Base-by-base conservation (phyloP, 2,113 vertebrate species). In the Mobula birostris region DNA sequence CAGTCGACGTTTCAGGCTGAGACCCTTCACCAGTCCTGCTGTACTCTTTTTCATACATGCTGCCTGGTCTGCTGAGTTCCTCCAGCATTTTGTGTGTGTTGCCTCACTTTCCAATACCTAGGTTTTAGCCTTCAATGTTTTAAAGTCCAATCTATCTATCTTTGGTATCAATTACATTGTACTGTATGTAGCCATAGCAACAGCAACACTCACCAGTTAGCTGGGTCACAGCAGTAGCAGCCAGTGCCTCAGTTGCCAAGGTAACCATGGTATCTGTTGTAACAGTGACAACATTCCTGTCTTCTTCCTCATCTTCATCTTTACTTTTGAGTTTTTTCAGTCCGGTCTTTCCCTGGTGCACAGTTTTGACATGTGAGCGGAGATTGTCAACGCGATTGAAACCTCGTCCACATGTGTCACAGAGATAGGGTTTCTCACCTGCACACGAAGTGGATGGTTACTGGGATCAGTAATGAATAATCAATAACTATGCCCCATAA, bases 381-480 rank as follows among this genome's bases (percentile, higher is more conserved):
- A 99, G 97, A 94, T 99, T 99, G 96, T 99, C 99, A 93, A 99
- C 99, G 0, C 99, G 98, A 96, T 99, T 99, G 95, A 99, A 99
- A 0, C 99, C 99, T 0, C 99, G 96, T 0, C 99, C 99, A 0
- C 99, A 99, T 94, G 99, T 99, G 95, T 99, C 99, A 5, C 99
- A 99, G 83, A 99, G 96, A 95, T 98, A 99, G 0, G 99, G 99
- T 95, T 99, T 99, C 95, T 99, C 99, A 82, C 99, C 98, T 99
- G 95, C 68, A 2, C 0, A 19, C 63, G 66, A 94, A 94, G 70
- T 0, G 2, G 94, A 48, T 94, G 63, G 87, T 63, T 88, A 32
- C 56, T 58, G 63, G 56, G 27, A n/a, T 15, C 29, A 90, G 61
- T 14, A 88, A 9, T 58, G 8, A 61, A 87, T 56, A 58, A 29